Evolutionary conservation across 2,797 vertebrate species (phyloP), one percentile per base, ranked within the genome.

Genomic region (Chloroceryle inda): DNA sequence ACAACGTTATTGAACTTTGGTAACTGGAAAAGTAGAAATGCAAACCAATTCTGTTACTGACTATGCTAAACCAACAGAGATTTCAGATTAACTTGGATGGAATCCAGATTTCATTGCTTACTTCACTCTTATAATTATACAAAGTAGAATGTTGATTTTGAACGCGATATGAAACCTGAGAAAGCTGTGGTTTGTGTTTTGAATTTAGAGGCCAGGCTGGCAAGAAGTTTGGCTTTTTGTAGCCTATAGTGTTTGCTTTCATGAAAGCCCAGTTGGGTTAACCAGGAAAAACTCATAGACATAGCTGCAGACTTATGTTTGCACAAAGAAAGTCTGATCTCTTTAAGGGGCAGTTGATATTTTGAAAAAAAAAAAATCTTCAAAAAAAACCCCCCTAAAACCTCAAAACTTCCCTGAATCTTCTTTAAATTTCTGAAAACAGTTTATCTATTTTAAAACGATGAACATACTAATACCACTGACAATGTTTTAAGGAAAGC

Each of bases 221-320:
- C 67, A 79, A 91, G 80, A 79, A 77, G 45, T 73, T 8, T 73
- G 85, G 16, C 35, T 91, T 88, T 40, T 26, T 33, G 35, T 61
- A 89, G 59, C 64, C 88, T 84, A 33, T 52, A 49, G 63, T 67
- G 44, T 92, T 91, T 95, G 74, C 37, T 96, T 89, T 93, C 66
- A 37, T 22, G 53, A 77, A 58, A 40, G 21, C 37, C 8, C 29
- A 6, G 20, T 10, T 73, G 40, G n/a, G 29, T 68, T 83, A 26
- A 68, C 35, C 69, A 85, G 49, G 50, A 38, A 12, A 84, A 45
- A 37, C 18, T 35, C 37, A 59, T n/a, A 23, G 22, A 27, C 64
- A 71, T 49, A 74, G 42, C 42, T 61, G 78, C 33, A 15, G 69
- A 47, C 10, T 42, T 58, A 31, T 0, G 0, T 4, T 37, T 31